phyloP scores from a whole-genome alignment of 2,113 vertebrate genomes.

The Phainopepla nitens region DNA sequence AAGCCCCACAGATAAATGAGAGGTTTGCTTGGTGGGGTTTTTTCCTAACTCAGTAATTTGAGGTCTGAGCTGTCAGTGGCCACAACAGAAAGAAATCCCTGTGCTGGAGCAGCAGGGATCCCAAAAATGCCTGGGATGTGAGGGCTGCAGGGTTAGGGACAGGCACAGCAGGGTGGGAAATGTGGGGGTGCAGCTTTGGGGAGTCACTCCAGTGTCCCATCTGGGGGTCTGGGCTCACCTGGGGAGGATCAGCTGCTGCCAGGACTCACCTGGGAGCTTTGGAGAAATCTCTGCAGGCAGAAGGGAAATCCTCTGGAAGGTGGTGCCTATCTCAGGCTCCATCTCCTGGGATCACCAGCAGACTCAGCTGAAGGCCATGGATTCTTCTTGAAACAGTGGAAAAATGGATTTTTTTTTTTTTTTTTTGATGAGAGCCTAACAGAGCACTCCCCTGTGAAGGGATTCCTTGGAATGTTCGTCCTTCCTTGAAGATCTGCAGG shows the following conservation, averaged over 20 bases:
- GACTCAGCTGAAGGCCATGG: not conserved
- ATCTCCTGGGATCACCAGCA: not conserved
- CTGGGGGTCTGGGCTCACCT: not conserved
- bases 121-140: accelerated
- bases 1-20: not conserved
- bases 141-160: not conserved
- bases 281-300: not conserved
- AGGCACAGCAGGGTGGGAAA: not conserved
- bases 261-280: not conserved
- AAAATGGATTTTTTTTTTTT: not conserved
- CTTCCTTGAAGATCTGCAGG: not conserved
- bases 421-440: not conserved
- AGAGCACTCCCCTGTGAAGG: not conserved
- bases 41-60: not conserved
- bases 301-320: not conserved
- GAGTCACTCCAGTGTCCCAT: accelerated
- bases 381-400: not conserved
- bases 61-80: not conserved
- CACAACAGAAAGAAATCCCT: not conserved
- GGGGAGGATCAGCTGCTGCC: not conserved
- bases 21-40: not conserved
- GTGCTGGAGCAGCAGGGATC: not conserved
- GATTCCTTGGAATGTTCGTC: not conserved
- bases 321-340: not conserved
- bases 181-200: not conserved